Evolutionary conservation across 2,888 invertebrate genomes (phyloP).

Genomic region (Deilephila porcellus): DNA sequence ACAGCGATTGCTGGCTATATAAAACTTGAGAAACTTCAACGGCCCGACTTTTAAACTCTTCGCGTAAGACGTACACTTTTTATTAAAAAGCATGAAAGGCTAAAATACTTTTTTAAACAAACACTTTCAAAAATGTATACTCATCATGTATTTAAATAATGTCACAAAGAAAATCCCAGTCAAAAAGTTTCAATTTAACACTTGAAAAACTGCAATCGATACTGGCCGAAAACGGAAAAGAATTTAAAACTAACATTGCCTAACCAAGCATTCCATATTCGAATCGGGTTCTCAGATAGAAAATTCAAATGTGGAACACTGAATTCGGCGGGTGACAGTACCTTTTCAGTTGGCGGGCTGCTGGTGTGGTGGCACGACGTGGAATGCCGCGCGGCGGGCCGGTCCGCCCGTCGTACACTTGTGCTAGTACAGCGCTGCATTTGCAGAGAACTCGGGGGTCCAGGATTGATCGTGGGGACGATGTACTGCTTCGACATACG

Average conservation of each 20-base stretch:
- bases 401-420: constrained; percentile 44
- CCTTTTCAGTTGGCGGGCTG: constrained; percentile 52
- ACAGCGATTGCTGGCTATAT: constrained; percentile 3
- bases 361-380: constrained; percentile 59
- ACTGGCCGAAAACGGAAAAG: not conserved
- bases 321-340: constrained; percentile 22
- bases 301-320: constrained; percentile 17
- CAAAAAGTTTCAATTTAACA: not conserved
- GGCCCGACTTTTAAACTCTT: not conserved
- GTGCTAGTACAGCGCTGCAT: constrained; percentile 55
- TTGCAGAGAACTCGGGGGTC: constrained; percentile 58
- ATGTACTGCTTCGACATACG: constrained; percentile 51
- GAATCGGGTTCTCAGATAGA: not conserved
- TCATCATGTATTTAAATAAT: too few relatives aligned
- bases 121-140: not conserved
- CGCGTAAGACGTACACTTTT: not conserved
- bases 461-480: constrained; percentile 63
- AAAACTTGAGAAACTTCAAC: constrained; percentile 10
- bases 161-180: too few relatives aligned
- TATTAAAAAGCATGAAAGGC: not conserved
- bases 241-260: not conserved
- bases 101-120: not conserved
- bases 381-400: constrained; percentile 69
- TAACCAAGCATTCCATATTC: constrained; percentile 14
- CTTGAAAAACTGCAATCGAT: not conserved